phyloP scores from a whole-genome alignment of 2,888 invertebrate genomes.

The Brachyptera putata region DNA sequence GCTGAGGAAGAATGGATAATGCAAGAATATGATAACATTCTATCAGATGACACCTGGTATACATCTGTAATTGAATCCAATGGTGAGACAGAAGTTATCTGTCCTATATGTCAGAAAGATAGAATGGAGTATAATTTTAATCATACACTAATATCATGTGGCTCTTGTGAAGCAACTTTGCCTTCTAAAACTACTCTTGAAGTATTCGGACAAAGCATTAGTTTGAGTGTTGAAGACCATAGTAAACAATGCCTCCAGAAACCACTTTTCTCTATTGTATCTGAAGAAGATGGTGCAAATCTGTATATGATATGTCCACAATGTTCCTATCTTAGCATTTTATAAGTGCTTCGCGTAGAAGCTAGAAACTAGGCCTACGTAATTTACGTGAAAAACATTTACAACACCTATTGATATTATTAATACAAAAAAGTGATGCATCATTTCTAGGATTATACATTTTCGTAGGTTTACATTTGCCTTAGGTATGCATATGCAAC shows the following conservation, averaged over 20 bases:
- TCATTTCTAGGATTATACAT: no score
- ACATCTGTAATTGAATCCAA: slow-evolving; percentile 34
- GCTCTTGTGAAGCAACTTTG: slow-evolving; percentile 39
- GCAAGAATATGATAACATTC: slow-evolving; percentile 41
- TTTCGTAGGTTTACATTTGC: no score
- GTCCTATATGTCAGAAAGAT: slow-evolving; percentile 44
- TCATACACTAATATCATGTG: slow-evolving; percentile 38
- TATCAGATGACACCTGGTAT: slow-evolving; percentile 39
- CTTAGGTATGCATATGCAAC: no score
- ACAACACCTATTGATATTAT: no score
- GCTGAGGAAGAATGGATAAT: slow-evolving; percentile 41
- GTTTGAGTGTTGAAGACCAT: slow-evolving; percentile 38
- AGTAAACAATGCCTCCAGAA: slow-evolving; percentile 36
- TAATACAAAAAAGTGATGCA: no score
- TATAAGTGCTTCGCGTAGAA: no score
- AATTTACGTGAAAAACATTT: no score
- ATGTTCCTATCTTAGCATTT: slow-evolving; percentile 39
- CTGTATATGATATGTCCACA: slow-evolving; percentile 40
- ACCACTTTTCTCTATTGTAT: slow-evolving; percentile 40
- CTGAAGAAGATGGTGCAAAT: slow-evolving; percentile 37
- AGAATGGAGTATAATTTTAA: slow-evolving; percentile 34
- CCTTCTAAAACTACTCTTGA: slow-evolving; percentile 35
- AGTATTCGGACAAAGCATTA: slow-evolving; percentile 38
- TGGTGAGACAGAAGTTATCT: slow-evolving; percentile 39
- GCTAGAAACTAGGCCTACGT: no score